Percentiles rank a stretch among this genome's conserved stretches.
Evolutionary conservation across 2,797 vertebrate genomes (phyloP).

Genomic region (Sitta carolinensis): DNA sequence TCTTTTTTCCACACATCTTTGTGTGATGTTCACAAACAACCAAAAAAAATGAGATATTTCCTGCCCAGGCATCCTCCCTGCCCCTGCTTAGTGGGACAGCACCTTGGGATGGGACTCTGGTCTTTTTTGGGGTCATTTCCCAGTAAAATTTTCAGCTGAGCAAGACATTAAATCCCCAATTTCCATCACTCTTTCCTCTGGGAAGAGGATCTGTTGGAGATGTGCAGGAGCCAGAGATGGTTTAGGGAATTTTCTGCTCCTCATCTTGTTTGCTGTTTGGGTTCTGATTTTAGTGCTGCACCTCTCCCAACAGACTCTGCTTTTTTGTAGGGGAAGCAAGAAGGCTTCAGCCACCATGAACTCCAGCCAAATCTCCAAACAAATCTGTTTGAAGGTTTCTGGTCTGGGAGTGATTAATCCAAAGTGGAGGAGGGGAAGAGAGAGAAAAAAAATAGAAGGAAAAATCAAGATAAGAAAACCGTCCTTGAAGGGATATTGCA

Average conservation of each 20-base stretch:
- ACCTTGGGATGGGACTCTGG: rapidly evolving
- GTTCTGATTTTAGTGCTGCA: background rate
- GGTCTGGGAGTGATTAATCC: slow-evolving; percentile 25
- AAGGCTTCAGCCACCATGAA: background rate
- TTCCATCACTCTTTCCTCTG: background rate
- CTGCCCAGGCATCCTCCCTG: background rate
- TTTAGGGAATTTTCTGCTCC: background rate
- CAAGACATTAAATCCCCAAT: background rate
- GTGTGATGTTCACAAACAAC: background rate
- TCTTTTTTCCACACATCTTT: no score
- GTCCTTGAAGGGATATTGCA: background rate
- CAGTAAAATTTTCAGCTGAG: background rate
- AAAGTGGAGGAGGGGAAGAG: background rate
- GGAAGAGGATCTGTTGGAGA: background rate
- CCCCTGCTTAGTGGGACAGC: background rate
- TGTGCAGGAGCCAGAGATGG: background rate
- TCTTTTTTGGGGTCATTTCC: background rate
- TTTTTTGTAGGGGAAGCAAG: background rate
- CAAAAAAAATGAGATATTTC: background rate
- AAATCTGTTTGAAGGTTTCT: slow-evolving; percentile 15
- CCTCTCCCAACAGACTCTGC: background rate
- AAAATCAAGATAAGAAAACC: slow-evolving; percentile 5
- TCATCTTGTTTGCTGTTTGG: background rate
- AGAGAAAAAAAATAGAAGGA: background rate
- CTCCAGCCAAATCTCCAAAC: background rate